Evolutionary conservation across 2,797 vertebrate genomes (phyloP), one percentile per base, ranked within the genome.

Genomic region (Gambusia yucatana): DNA sequence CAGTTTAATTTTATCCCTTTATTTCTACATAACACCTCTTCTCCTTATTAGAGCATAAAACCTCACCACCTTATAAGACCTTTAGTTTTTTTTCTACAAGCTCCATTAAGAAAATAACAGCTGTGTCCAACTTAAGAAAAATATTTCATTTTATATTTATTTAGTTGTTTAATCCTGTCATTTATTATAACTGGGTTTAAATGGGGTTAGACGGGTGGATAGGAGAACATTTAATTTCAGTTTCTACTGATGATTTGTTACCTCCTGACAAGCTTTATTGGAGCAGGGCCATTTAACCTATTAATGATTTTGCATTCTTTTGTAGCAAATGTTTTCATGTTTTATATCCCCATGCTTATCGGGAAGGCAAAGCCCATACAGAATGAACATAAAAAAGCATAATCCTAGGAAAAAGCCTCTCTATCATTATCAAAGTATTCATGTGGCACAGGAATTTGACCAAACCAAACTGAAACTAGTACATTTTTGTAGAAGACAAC

Each of bases 401-500:
- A 3, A 11, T 44, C 20, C 20, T 55, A 43, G 16, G 5, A 16
- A n/a, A 72, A 73, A 78, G 22, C 9, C 20, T 72, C 69, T 63
- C 72, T 67, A 67, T 72, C 43, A 48, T 9, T 63, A 16, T 76
- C 30, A 39, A 48, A 39, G 2, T 16, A 70, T 72, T 28, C 1
- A 41, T 59, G 44, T 30, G 36, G 25, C 2, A 44, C 22, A 72
- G 16, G 10, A 39, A 57, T 80, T 70, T 75, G 47, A 69, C 50
- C 44, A 79, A 77, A 75, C 25, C 17, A 67, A 47, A 25, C 39
- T 46, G 48, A 10, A 43, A 28, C 43, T 71, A 72, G 48, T 72
- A 43, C 11, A 46, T 61, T 65, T 47, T 28, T 65, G 4, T 4
- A 65, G 43, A 14, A 43, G n/a, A 36, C 13, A 70, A 75, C 70